These are phyloP conservation scores for Amblyopsis hoosieri DNA, from an alignment of 2,797 vertebrate species.

Conservation along the genomic window DNA sequence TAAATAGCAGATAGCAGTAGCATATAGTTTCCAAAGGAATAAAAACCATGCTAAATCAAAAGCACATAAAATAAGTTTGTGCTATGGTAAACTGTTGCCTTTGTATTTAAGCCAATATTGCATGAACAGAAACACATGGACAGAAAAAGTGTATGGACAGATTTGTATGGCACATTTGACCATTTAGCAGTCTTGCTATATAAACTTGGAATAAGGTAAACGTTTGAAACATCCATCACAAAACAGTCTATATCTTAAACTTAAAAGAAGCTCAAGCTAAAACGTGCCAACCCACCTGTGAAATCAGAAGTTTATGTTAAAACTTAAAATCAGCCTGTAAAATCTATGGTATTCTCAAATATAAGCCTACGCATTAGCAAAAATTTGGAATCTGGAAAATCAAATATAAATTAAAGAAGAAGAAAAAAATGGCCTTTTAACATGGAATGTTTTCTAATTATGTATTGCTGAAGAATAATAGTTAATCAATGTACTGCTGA, in stretches of 20 bases:
- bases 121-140: too few species aligned
- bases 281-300: constrained; percentile 14
- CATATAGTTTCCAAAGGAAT: constrained; percentile 14
- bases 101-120: constrained; percentile 5
- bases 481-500: constrained; percentile 5
- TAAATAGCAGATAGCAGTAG: neutral
- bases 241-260: neutral
- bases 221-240: neutral
- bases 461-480: constrained; percentile 5
- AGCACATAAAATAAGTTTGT: constrained; percentile 17
- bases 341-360: too few species aligned
- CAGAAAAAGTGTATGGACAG: constrained; percentile 16
- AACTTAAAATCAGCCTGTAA: constrained; percentile 17
- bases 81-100: constrained; percentile 17
- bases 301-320: constrained; percentile 21
- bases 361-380: too few species aligned
- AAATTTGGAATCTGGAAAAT: neutral
- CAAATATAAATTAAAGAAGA: neutral
- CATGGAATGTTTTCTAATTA: neutral
- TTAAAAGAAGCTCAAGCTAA: neutral
- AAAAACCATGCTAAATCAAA: constrained; percentile 8
- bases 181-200: constrained; percentile 13
- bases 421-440: neutral
- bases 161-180: neutral
- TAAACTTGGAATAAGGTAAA: neutral